Evolutionary conservation across 2,113 vertebrate genomes (phyloP), one percentile per base, ranked within the genome.

Genomic region (Calypte anna): DNA sequence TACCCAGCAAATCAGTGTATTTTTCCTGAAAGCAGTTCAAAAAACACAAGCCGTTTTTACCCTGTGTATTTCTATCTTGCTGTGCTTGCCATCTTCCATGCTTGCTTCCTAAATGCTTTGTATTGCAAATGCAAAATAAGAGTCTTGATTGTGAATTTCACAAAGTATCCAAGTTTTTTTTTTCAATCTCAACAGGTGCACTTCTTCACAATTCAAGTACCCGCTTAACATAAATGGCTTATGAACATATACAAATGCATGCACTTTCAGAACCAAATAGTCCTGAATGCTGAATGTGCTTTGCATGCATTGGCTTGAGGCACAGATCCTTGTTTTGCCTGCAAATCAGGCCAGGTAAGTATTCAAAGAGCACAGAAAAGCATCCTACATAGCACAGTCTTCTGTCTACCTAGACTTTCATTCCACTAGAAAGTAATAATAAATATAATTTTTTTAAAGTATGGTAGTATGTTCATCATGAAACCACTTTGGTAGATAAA

Each of bases 11-110:
- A 94, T 53, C 40, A 76, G 21, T 0, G 5, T 77, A 24, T 80
- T 88, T 93, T 84, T 83, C 53, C 68, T 76, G 70, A 70, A 90
- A 94, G 50, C 24, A 61, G 25, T 86, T 75, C 67, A 94, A 91
- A 90, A 43, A 93, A 86, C 18, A 73, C 0, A 4, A 88, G 40
- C 13, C 78, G 48, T 44, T 2, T 3, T 73, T 93, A 40, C 40
- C 40, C 40, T 40, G 40, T 40, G 40, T 75, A 91, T 91, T 86
- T 51, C 38, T 4, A 0, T 62, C 7, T 58, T 66, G 77, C 21
- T 0, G 0, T 40, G 20, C 33, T 40, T 90, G 46, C 25, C 17
- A 53, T 57, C 25, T 79, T 69, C 55, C 14, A 51, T 3, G 2
- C 43, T 67, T 85, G 23, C 36, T 75, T 44, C n/a, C 36, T 58